phyloP scores from a whole-genome alignment of 2,113 vertebrate genomes.

The Gracilinanus agilis region DNA sequence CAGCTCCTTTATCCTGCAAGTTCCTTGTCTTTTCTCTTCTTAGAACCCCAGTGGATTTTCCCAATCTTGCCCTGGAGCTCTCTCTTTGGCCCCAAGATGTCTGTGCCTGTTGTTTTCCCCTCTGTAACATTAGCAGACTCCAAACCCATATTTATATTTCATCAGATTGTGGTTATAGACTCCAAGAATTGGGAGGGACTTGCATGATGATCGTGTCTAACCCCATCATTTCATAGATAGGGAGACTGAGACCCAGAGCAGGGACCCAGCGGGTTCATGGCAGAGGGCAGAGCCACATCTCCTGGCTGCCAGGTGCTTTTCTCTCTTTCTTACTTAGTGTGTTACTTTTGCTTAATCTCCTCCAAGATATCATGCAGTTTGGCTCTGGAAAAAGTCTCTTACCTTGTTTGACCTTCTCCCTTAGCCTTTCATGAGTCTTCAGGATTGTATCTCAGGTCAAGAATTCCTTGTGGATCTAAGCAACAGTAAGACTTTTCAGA shows the following conservation, averaged over 20 bases:
- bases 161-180: not conserved
- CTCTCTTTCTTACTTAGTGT: not conserved
- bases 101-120: not conserved
- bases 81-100: not conserved
- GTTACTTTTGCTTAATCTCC: not conserved
- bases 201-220: not conserved
- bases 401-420: not conserved
- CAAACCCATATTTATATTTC: not conserved
- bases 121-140: not conserved
- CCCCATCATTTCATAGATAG: not conserved
- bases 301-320: not conserved
- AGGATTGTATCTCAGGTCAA: not conserved
- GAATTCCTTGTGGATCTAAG: not conserved
- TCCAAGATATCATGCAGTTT: not conserved
- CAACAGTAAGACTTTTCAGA: not conserved
- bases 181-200: not conserved
- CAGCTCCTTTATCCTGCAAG: not conserved
- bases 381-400: not conserved
- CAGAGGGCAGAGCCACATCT: not conserved
- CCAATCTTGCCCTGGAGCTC: not conserved
- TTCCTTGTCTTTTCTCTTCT: too few relatives aligned
- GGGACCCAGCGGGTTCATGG: not conserved
- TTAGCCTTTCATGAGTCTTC: not conserved
- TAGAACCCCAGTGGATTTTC: not conserved
- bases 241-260: not conserved